Evolutionary conservation across 1,140 invertebrate species (phyloP).

Genomic region (Hypothenemus hampei): DNA sequence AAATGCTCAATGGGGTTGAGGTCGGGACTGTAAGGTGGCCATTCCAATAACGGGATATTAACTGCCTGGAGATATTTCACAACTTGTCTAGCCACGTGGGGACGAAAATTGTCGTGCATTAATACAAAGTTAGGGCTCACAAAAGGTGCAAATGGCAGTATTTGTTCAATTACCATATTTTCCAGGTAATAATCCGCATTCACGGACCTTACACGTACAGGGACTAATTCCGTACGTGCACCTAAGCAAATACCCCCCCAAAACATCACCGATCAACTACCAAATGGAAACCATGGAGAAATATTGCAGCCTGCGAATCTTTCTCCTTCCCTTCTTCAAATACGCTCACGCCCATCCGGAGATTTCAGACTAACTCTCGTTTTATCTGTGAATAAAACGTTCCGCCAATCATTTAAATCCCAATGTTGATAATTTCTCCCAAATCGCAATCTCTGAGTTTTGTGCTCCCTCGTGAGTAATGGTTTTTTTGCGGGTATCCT

Average conservation of each 20-base stretch:
- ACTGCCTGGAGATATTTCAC: constrained; percentile 10
- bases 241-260: constrained; percentile 26
- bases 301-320: constrained; percentile 25
- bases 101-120: constrained; percentile 25
- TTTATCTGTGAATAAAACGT: constrained; percentile 8
- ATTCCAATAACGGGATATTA: constrained; percentile 10
- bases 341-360: constrained; percentile 13
- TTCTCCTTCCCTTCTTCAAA: constrained; percentile 20
- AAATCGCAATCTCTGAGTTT: neutral
- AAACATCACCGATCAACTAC: constrained; percentile 13
- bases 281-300: constrained; percentile 12
- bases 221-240: constrained; percentile 29
- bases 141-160: constrained; percentile 20
- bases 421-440: constrained; percentile 3
- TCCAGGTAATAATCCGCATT: constrained; percentile 13
- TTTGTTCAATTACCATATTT: constrained; percentile 19
- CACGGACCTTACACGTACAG: constrained; percentile 14
- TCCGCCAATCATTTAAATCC: constrained; percentile 1
- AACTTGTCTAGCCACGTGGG: constrained; percentile 15
- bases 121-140: constrained; percentile 16
- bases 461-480: constrained; percentile 9
- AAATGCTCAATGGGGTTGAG: constrained; percentile 19
- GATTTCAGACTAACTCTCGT: constrained; percentile 5
- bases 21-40: constrained; percentile 21
- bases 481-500: constrained; percentile 1